Conservation (phyloP, 2,797 vertebrate genomes). For the Limnodromus scolopaceus region DNA sequence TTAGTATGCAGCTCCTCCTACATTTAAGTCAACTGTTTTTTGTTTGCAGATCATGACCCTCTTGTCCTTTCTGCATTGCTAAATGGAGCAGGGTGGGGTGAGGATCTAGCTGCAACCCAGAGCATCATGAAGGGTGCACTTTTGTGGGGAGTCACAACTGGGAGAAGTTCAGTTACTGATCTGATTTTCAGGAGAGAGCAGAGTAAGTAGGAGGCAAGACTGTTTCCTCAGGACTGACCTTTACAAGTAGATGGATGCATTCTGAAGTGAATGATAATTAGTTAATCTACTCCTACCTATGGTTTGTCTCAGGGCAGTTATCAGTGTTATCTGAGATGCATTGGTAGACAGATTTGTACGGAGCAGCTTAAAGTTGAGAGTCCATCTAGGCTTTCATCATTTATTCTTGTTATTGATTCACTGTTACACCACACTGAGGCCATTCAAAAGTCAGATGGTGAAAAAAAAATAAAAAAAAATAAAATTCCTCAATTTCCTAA, state of each 20-base stretch:
- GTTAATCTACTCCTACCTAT: neutral
- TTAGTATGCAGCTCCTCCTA: neutral
- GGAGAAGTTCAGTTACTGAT: neutral
- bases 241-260: neutral
- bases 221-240: neutral
- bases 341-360: neutral
- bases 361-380: neutral
- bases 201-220: neutral
- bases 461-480: neutral
- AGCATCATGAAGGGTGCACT: neutral
- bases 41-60: neutral
- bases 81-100: neutral
- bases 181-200: neutral
- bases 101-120: neutral
- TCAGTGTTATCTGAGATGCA: neutral
- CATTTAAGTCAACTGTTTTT: neutral
- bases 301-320: neutral
- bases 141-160: neutral
- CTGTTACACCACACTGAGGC: neutral
- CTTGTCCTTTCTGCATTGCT: neutral
- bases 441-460: neutral
- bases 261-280: neutral
- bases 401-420: neutral
- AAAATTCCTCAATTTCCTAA: neutral
- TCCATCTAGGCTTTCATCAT: neutral